Evolutionary conservation across 2,888 invertebrate species (phyloP), one percentile per base, ranked within the genome.

Genomic region (Acleris literana): DNA sequence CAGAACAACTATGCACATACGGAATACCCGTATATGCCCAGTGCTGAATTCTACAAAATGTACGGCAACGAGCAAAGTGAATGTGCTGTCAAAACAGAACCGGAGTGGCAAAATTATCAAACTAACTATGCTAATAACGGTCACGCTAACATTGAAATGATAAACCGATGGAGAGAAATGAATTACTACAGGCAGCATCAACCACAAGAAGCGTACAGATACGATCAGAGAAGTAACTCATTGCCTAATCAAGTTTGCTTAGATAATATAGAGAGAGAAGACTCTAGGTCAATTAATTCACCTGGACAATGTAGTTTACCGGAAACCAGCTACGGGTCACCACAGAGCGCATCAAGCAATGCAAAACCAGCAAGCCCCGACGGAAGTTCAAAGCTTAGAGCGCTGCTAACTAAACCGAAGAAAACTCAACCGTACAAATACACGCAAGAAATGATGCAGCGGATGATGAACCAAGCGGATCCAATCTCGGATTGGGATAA

Each of bases 321-420:
- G 52, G 89, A 90, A 29, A 81, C 85, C 6, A 87, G 80, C 65
- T 92, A 88, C 55, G 88, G 89, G 25, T 90, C 91, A 44, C 88
- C 90, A 6, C 87, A 85, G 73, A 90, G 88, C 68, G 71, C 71
- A 17, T 76, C 84, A 4, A 88, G 88, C 68, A 82, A 78, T 62
- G 72, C 84, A 2, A 86, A 90, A 72, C 73, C 88, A 60, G 71
- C 78, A 3, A 81, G 83, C 46, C 83, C 84, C 25, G 86, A 87
- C 68, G 75, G 71, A 54, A 85, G 91, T 75, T 93, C 94, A 16
- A 94, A 94, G 51, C 79, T 95, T 20, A 89, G 95, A 71, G 94
- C 95, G 0, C 78, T 95, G 59, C 83, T 95, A 63, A 93, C 93
- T 4, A 86, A 88, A 67, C 80, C 85, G 64, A 87, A 83, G 80